Evolutionary conservation across 2,113 vertebrate genomes (phyloP), one percentile per base, ranked within the genome.

Genomic region (Paramormyrops kingsleyae): DNA sequence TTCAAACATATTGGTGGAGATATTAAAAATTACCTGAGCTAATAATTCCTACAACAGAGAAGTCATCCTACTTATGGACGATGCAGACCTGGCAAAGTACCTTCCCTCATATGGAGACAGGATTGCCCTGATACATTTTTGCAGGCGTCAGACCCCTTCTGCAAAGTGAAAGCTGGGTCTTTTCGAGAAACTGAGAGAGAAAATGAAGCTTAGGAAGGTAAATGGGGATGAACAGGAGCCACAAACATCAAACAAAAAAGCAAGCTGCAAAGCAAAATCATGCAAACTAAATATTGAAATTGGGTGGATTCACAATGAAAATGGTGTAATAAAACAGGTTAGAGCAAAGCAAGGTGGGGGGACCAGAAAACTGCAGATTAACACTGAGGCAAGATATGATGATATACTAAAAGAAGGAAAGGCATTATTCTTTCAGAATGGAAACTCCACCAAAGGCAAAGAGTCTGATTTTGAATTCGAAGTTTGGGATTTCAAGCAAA

Each of bases 331-430:
- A 77, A 91, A 91, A 85, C 89, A 92, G 50, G 88, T 90, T 24
- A 85, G 89, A 66, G 89, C 27, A 80, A 91, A 89, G 50, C 88
- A 93, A 52, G 88, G 87, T 49, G 90, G 91, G 19, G 90, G 91
- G 42, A 93, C 91, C 15, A 90, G 92, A 87, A 92, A 90, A 53
- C n/a, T 92, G 21, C 19, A 39, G 10, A 52, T 12, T 31, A 47
- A 89, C 74, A 70, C 66, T 53, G 24, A 89, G 10, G 88, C 87
- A 31, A 89, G 56, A 89, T 77, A 84, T 46, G 53, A 90, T 49
- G 89, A 90, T 0, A 90, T 91, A 24, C 90, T 92, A 49, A 50
- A 90, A 62, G 21, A 91, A 80, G 88, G 80, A 89, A 91, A 92
- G 74, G 74, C 62, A 52, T 87, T 87, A 87, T 89, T 91, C 83